A percentile compares a stretch with the other conserved stretches of the same genome.
These are phyloP conservation scores for Anser cygnoides DNA, from an alignment of 2,113 vertebrate species.

Conservation along the genomic window DNA sequence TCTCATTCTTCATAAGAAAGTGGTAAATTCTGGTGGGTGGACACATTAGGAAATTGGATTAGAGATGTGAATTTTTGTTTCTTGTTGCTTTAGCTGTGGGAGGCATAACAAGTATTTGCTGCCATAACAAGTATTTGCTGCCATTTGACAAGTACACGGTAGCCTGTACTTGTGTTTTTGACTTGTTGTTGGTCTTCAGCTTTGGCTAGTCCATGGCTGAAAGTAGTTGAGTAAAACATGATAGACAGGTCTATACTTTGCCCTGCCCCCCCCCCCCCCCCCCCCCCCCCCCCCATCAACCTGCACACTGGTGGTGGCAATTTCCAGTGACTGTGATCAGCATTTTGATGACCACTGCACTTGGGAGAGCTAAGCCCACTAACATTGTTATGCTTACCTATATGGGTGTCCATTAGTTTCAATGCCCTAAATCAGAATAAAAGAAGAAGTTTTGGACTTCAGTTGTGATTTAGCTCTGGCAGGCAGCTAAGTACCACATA, in stretches of 20 bases:
- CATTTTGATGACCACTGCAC: background rate
- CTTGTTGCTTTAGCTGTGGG: background rate
- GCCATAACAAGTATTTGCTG: background rate
- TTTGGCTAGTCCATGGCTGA: background rate
- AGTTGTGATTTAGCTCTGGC: too few relatives aligned
- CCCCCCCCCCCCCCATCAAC: background rate
- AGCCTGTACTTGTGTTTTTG: background rate
- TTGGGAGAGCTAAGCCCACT: background rate
- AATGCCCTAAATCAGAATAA: background rate
- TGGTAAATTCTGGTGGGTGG: background rate
- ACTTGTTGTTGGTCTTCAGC: background rate
- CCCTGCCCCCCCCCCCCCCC: background rate
- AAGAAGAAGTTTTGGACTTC: background rate
- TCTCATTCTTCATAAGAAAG: background rate
- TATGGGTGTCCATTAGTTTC: background rate
- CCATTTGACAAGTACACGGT: background rate
- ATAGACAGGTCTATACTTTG: background rate
- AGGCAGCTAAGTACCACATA: too few relatives aligned
- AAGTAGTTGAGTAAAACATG: background rate
- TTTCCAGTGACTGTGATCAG: background rate
- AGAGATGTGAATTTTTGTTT: background rate
- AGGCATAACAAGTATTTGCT: background rate
- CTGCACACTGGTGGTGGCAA: background rate
- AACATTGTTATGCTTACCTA: background rate
- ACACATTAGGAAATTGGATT: background rate